Percentiles rank a stretch among this genome's conserved stretches.
phyloP scores from a whole-genome alignment of 37 sponge, comb jelly and placozoan species.

The Eunapius fragilis region DNA sequence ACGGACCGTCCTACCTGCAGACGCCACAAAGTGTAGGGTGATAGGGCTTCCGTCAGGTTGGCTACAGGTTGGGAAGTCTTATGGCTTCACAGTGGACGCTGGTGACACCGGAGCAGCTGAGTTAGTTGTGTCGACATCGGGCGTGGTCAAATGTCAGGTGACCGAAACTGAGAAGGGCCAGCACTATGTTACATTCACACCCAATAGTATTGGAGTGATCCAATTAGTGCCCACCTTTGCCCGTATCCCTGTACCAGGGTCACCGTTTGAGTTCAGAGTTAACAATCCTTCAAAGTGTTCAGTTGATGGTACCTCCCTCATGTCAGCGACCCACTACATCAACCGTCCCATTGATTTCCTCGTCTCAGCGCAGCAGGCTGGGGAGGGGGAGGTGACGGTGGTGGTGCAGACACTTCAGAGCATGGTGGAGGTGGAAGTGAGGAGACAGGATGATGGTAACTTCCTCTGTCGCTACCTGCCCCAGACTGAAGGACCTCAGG shows the following conservation, averaged over 20 bases:
- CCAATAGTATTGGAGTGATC: conserved; percentile 45
- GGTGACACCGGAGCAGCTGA: conserved; percentile 60
- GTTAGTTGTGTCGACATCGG: conserved; percentile 38
- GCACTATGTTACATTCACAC: conserved; percentile 64
- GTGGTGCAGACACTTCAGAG: conserved; percentile 21
- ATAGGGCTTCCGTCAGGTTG: conserved; percentile 40
- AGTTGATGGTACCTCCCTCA: conserved; percentile 37
- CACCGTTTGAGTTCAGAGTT: conserved; percentile 52
- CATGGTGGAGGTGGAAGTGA: conserved; percentile 22
- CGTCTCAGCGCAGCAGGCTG: conserved; percentile 64
- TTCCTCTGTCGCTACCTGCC: conserved; percentile 64
- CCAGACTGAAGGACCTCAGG: conserved; percentile 51
- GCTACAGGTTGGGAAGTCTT: conserved; percentile 44
- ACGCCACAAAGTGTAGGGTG: conserved; percentile 16
- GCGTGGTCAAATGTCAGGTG: conserved; percentile 52
- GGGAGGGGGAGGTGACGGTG: conserved; percentile 67
- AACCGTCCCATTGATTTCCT: conserved; percentile 61
- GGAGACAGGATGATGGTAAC: conserved; percentile 27
- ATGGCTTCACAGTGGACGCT: conserved; percentile 52
- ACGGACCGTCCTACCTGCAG: conserved; percentile 3
- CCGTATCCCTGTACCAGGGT: conserved; percentile 25
- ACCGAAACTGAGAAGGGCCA: conserved; percentile 3
- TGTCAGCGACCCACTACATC: conserved; percentile 32
- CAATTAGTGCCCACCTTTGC: conserved; percentile 22
- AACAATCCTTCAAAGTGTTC: conserved; percentile 63